Conservation (phyloP, 1,140 invertebrate genomes). For the Helicoverpa zea region DNA sequence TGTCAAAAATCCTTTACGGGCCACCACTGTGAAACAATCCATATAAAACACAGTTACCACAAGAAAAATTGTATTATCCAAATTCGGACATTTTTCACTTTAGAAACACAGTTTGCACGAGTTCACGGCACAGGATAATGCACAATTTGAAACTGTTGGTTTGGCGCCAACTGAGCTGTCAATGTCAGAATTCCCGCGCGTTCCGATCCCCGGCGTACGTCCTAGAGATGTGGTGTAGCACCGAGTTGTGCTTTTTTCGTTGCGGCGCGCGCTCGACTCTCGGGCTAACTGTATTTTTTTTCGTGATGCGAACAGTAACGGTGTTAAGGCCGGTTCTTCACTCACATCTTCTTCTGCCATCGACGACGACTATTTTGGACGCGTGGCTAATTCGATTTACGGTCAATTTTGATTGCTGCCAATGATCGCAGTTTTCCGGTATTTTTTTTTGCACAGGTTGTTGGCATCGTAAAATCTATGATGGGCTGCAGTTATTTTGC, state of each 20-base stretch:
- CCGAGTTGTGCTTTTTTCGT: slow-evolving; percentile 81
- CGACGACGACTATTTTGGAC: slow-evolving; percentile 50
- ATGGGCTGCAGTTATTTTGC: slow-evolving; percentile 46
- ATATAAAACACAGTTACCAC: slow-evolving; percentile 62
- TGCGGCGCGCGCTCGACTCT: slow-evolving; percentile 68
- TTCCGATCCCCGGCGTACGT: slow-evolving; percentile 69
- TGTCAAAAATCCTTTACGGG: slow-evolving; percentile 73
- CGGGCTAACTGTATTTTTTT: slow-evolving; percentile 84
- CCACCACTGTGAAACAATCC: slow-evolving; percentile 65
- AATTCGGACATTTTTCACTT: slow-evolving; percentile 67
- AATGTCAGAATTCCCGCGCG: slow-evolving; percentile 75
- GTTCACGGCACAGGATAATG: slow-evolving; percentile 46
- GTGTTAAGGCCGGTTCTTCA: slow-evolving; percentile 75
- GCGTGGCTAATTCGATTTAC: slow-evolving; percentile 60
- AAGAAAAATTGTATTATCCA: slow-evolving; percentile 66
- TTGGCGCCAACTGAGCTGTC: slow-evolving; percentile 72
- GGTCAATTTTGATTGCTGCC: slow-evolving; percentile 45
- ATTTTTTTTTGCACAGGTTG: slow-evolving; percentile 38
- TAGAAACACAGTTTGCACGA: slow-evolving; percentile 41
- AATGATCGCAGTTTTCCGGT: slow-evolving; percentile 44
- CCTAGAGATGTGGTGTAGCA: slow-evolving; percentile 72
- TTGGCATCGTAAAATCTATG: slow-evolving; percentile 30
- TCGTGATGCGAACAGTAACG: slow-evolving; percentile 79
- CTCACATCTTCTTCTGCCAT: slow-evolving; percentile 55
- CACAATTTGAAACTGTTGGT: slow-evolving; percentile 57